Evolutionary conservation across 2,113 vertebrate species (phyloP).

Genomic region (Grammomys surdaster): DNA sequence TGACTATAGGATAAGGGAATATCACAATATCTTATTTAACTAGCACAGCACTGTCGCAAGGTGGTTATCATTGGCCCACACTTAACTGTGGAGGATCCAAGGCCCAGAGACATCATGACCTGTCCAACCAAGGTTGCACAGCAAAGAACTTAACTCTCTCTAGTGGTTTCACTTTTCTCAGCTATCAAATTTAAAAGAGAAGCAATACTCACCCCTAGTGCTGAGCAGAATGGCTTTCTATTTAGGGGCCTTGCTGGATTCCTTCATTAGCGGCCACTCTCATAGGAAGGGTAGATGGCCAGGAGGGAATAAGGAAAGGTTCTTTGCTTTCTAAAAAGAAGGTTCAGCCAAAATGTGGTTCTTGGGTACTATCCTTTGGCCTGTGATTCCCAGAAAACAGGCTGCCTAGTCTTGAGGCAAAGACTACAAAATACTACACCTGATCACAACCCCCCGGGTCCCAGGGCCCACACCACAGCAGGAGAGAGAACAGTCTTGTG

Average conservation of each 20-base stretch:
- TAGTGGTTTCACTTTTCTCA: not conserved
- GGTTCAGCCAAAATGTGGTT: not conserved
- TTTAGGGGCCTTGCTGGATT: not conserved
- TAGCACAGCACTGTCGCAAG: not conserved
- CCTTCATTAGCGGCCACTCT: not conserved
- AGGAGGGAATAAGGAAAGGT: not conserved
- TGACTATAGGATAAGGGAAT: not conserved
- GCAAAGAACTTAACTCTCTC: not conserved
- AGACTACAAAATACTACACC: not conserved
- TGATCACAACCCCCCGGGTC: not conserved
- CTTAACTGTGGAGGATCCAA: not conserved
- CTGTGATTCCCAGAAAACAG: not conserved
- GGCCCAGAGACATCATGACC: not conserved
- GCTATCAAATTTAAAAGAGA: not conserved
- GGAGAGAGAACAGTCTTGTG: not conserved
- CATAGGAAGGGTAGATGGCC: not conserved
- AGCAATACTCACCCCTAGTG: not conserved
- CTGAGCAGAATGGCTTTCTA: not conserved
- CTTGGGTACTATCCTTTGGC: not conserved
- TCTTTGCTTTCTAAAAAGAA: not conserved
- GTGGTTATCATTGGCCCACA: not conserved
- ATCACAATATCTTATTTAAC: not conserved
- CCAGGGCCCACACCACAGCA: not conserved
- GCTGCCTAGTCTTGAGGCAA: too few relatives aligned
- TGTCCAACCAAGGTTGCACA: not conserved